These are phyloP conservation scores for Semotilus atromaculatus DNA, from an alignment of 2,797 vertebrate genomes.

Conservation along the genomic window DNA sequence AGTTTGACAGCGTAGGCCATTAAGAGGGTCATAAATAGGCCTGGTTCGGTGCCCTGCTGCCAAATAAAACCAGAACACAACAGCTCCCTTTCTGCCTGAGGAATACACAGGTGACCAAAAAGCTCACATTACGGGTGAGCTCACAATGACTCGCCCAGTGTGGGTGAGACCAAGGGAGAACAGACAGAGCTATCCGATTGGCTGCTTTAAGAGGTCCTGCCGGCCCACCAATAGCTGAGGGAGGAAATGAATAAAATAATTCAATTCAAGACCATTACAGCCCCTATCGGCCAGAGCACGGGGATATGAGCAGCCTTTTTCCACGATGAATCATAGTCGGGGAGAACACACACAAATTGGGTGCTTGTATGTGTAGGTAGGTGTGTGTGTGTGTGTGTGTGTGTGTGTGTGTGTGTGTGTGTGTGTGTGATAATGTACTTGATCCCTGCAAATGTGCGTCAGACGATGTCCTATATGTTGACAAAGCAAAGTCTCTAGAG, in stretches of 20 bases:
- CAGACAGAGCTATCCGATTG: constrained; percentile 46
- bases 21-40: constrained; percentile 53
- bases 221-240: constrained; percentile 52
- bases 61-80: constrained; percentile 51
- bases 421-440: constrained; percentile 47
- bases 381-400: not conserved
- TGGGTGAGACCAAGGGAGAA: constrained; percentile 43
- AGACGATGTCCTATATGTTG: constrained; percentile 50
- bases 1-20: constrained; percentile 49
- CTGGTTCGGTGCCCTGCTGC: constrained; percentile 32
- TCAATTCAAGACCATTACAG: constrained; percentile 60
- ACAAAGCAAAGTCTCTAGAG: constrained; percentile 53
- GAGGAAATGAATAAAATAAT: constrained; percentile 62
- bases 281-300: constrained; percentile 51
- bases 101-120: constrained; percentile 56
- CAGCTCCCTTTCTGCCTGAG: constrained; percentile 42
- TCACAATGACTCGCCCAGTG: constrained; percentile 50
- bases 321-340: constrained; percentile 76
- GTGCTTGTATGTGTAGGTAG: constrained; percentile 45
- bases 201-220: constrained; percentile 42
- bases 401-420: not conserved
- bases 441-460: constrained; percentile 50
- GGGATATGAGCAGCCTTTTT: constrained; percentile 76
- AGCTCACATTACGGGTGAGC: constrained; percentile 52
- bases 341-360: constrained; percentile 57